Evolutionary conservation across 2,797 vertebrate genomes (phyloP), one percentile per base, ranked within the genome.

Genomic region (Brachyrhaphis roseni): DNA sequence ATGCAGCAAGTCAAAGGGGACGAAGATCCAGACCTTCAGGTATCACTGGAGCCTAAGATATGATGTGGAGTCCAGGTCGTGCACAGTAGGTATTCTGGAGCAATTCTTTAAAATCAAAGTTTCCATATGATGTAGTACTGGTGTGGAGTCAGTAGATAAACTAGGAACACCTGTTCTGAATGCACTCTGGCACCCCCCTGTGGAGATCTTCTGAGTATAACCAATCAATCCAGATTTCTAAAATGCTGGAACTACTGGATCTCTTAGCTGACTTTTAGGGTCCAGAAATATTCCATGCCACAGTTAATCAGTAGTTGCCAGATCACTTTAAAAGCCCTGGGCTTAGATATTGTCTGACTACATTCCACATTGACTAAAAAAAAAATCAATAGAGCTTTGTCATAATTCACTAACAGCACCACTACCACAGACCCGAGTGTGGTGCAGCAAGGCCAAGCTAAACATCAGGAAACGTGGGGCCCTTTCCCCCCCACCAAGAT

Each of bases 401-500:
- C 77, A 81, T 70, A 57, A 78, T 80, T 55, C 72, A 4, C 77
- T 57, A 82, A 77, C 68, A 84, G 77, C 77, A 16, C 68, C 18
- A n/a, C 39, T 72, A 73, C 74, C 79, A 82, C 80, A 79, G 76
- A 84, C 77, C 59, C 11, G 77, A 83, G 73, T 31, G 55, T 76
- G 78, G 78, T 73, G 81, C 74, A 11, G 82, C 82, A 79, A 77
- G 70, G 82, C 81, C 81, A 80, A 86, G 76, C 88, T 82, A 83
- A 86, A 93, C 88, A 92, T 87, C 84, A 75, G 88, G 79, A 81
- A 78, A 87, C 80, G 86, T 81, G 66, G 76, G 79, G 70, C 77
- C 80, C 28, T 87, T 89, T 87, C 80, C 91, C 83, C 83, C 81
- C 4, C 18, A 23, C 18, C 86, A 85, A 81, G 81, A 88, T 90